Conservation (phyloP, 2,113 vertebrate species). For the Malaclemys terrapin region DNA sequence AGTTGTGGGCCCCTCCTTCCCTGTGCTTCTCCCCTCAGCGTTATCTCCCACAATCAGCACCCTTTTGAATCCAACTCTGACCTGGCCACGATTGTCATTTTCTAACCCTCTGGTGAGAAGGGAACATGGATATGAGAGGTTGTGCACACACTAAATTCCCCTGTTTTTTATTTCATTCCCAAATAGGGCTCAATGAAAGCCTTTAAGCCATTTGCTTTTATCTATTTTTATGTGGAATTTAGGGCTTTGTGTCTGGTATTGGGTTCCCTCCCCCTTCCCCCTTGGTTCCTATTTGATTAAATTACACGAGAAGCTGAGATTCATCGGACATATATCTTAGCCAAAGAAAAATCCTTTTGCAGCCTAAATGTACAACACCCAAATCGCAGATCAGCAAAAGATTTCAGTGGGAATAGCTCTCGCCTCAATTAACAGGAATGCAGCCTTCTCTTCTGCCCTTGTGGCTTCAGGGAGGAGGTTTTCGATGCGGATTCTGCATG, state of each 20-base stretch:
- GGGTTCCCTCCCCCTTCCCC: slow-evolving; percentile 66
- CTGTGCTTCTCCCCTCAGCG: background rate
- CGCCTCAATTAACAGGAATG: background rate
- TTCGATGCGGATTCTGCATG: background rate
- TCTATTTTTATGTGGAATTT: slow-evolving; percentile 82
- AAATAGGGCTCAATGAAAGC: slow-evolving; percentile 71
- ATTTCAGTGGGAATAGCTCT: background rate
- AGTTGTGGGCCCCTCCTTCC: background rate
- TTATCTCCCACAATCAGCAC: background rate
- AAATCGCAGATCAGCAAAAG: rapidly evolving
- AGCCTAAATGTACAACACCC: background rate
- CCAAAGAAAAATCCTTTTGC: background rate
- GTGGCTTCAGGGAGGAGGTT: background rate
- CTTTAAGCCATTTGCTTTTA: slow-evolving; percentile 78
- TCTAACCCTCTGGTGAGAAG: slow-evolving; percentile 32
- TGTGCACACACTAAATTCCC: slow-evolving; percentile 37
- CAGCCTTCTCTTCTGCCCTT: background rate
- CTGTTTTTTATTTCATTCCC: slow-evolving; percentile 46
- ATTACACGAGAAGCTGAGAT: slow-evolving; percentile 63
- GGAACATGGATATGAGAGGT: background rate
- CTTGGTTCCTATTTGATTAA: slow-evolving; percentile 57
- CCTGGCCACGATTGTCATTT: slow-evolving; percentile 4
- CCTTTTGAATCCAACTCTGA: slow-evolving; percentile 17
- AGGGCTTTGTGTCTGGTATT: slow-evolving; percentile 66
- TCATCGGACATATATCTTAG: slow-evolving; percentile 26